A percentile compares a stretch with the other conserved stretches of the same genome.
Evolutionary conservation across 2,113 vertebrate genomes (phyloP).

Genomic region (Plestiodon gilberti): DNA sequence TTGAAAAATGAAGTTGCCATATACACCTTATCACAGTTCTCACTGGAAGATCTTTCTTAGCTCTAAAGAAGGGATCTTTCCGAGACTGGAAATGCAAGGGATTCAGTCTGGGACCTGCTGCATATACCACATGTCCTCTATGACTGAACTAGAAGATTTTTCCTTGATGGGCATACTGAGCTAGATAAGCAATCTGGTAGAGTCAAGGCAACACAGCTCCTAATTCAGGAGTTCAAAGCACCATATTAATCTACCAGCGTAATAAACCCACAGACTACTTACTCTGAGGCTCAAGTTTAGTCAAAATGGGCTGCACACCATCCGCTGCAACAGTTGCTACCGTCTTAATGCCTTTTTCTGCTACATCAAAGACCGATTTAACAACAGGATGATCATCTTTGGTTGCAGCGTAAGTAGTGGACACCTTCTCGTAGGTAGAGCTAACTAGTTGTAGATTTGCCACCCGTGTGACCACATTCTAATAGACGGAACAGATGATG

Average conservation of each 20-base stretch:
- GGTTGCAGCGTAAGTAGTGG: slow-evolving; percentile 77
- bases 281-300: slow-evolving; percentile 86
- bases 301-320: slow-evolving; percentile 83
- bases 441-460: slow-evolving; percentile 77
- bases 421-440: slow-evolving; percentile 75
- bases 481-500: neutral
- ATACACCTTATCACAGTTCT: neutral
- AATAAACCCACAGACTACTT: slow-evolving; percentile 49
- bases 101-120: neutral
- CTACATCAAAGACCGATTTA: slow-evolving; percentile 81
- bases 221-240: neutral
- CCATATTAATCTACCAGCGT: neutral
- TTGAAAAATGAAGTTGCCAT: neutral
- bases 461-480: slow-evolving; percentile 75
- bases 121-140: neutral
- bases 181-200: neutral
- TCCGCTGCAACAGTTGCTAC: slow-evolving; percentile 62
- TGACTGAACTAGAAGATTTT: neutral
- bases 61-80: neutral
- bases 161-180: neutral
- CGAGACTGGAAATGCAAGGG: neutral
- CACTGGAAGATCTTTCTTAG: neutral
- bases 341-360: slow-evolving; percentile 67
- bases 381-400: slow-evolving; percentile 84
- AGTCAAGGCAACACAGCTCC: neutral